Percentiles rank a stretch among this genome's conserved stretches.
Conservation (phyloP, 2,888 invertebrate species). For the Ditylenchus weischeri region DNA sequence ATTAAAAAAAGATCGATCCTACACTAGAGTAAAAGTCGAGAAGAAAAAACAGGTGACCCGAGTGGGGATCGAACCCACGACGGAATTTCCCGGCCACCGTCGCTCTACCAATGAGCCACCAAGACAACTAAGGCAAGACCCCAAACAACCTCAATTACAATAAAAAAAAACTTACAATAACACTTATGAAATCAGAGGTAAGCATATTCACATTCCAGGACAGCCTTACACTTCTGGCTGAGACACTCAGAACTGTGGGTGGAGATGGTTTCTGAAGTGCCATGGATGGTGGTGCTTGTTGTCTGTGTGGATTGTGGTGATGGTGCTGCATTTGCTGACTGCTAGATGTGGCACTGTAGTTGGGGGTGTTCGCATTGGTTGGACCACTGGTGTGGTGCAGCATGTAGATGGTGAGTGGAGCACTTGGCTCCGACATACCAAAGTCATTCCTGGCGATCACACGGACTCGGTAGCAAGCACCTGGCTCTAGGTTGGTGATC, state of each 20-base stretch:
- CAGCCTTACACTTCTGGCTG: slow-evolving; percentile 25
- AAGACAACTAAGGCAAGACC: no score
- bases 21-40: no score
- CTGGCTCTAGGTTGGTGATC: slow-evolving; percentile 72
- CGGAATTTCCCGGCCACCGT: background rate
- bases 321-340: slow-evolving; percentile 1
- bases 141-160: no score
- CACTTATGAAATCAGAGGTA: slow-evolving; percentile 14
- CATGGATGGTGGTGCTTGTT: background rate
- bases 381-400: background rate
- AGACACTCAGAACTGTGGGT: slow-evolving; percentile 25
- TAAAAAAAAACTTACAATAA: slow-evolving; percentile 18
- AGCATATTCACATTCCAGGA: slow-evolving; percentile 17
- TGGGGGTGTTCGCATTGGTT: background rate
- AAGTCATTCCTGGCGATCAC: slow-evolving; percentile 76
- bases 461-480: slow-evolving; percentile 71
- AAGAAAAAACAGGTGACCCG: no score
- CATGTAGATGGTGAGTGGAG: slow-evolving; percentile 20
- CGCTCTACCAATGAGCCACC: background rate
- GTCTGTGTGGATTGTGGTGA: slow-evolving; percentile 14
- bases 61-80: background rate
- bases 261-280: slow-evolving; percentile 20
- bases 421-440: slow-evolving; percentile 34
- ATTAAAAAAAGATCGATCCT: no score
- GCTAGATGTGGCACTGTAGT: background rate